phyloP scores from a whole-genome alignment of 2,113 vertebrate genomes.

The Embiotoca jacksoni region DNA sequence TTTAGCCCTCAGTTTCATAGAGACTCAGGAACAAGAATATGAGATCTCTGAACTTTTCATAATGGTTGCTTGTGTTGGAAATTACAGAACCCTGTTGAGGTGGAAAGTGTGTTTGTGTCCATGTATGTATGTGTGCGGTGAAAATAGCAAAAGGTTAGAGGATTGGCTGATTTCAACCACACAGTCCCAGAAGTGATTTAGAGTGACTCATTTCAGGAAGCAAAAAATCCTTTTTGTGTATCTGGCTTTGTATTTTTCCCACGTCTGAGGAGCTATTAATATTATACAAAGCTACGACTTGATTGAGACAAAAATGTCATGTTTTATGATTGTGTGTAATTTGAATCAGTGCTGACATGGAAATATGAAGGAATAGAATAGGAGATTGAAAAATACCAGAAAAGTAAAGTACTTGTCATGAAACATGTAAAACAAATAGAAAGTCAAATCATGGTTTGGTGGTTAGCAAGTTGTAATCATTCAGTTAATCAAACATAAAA shows the following conservation, averaged over 20 bases:
- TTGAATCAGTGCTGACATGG: not conserved
- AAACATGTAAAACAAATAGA: not conserved
- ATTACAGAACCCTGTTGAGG: not conserved
- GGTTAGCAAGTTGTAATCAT: too few species aligned
- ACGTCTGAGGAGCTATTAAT: not conserved
- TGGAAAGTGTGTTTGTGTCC: not conserved
- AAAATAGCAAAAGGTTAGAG: not conserved
- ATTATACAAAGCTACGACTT: not conserved
- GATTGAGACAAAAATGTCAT: not conserved
- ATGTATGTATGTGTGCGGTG: not conserved
- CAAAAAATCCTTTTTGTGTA: not conserved
- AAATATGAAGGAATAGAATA: not conserved
- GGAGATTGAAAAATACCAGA: not conserved
- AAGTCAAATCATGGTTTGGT: not conserved
- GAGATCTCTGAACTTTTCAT: slow-evolving; percentile 27
- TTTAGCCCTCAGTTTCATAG: not conserved
- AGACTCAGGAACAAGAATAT: not conserved
- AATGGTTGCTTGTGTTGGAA: slow-evolving; percentile 23
- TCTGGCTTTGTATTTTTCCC: not conserved
- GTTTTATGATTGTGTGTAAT: not conserved
- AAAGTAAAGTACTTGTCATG: not conserved
- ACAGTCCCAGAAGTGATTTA: not conserved
- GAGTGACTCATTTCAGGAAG: not conserved
- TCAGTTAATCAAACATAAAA: not conserved
- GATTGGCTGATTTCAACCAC: not conserved